Conservation (phyloP, 2,113 vertebrate species). For the Osmerus eperlanus region DNA sequence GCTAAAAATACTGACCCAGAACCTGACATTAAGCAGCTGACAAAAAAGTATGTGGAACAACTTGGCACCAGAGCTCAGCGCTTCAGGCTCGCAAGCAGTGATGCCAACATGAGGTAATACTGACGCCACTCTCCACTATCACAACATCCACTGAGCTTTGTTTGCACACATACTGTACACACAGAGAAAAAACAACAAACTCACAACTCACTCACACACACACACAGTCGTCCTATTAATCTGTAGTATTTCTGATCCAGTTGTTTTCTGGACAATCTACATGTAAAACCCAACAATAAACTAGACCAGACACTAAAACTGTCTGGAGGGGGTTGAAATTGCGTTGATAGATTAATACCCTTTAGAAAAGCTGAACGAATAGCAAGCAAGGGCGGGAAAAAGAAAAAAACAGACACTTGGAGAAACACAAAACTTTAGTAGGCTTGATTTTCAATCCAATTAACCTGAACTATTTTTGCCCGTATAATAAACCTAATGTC, state of each 20-base stretch:
- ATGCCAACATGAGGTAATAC: slow-evolving; percentile 56
- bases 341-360: slow-evolving; percentile 9
- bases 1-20: slow-evolving; percentile 49
- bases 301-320: slow-evolving; percentile 22
- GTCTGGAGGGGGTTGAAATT: slow-evolving; percentile 4
- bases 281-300: slow-evolving; percentile 15
- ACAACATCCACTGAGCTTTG: slow-evolving; percentile 32
- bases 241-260: slow-evolving; percentile 3
- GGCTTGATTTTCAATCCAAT: too few species aligned
- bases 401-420: background rate
- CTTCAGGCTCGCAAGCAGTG: slow-evolving; percentile 49
- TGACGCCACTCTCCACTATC: slow-evolving; percentile 48
- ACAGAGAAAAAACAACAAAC: slow-evolving; percentile 38
- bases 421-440: background rate
- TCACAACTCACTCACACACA: slow-evolving; percentile 30
- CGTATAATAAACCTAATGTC: too few species aligned
- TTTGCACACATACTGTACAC: background rate
- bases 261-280: background rate
- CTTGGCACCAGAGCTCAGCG: slow-evolving; percentile 44
- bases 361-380: slow-evolving; percentile 30
- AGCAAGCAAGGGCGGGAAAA: slow-evolving; percentile 40
- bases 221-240: slow-evolving; percentile 10
- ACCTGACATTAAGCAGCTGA: slow-evolving; percentile 52
- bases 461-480: too few species aligned
- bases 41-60: slow-evolving; percentile 51